Conservation (phyloP, 2,797 vertebrate genomes). For the Mormyrus hasselquistii region DNA sequence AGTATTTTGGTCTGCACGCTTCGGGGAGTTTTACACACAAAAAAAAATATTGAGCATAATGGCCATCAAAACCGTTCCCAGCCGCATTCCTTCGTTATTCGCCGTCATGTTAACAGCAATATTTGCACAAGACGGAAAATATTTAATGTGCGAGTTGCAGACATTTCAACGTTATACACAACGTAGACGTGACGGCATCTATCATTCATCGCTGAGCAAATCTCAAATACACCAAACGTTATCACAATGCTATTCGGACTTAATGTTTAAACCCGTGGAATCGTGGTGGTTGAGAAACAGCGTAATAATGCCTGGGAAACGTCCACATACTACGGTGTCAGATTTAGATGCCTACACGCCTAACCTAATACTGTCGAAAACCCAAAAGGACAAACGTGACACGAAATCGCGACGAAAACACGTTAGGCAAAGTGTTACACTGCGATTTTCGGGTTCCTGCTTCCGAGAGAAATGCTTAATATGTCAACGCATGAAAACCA, state of each 20-base stretch:
- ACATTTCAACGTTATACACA: not conserved
- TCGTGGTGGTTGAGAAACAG: not conserved
- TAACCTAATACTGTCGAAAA: not conserved
- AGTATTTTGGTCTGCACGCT: slow-evolving; percentile 9
- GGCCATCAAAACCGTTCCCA: not conserved
- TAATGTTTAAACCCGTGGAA: not conserved
- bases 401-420: not conserved
- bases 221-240: not conserved
- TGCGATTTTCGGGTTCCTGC: not conserved
- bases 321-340: not conserved
- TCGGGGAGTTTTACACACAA: not conserved
- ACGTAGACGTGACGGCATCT: not conserved
- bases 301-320: not conserved
- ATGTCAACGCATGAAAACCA: not conserved
- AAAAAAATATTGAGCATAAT: not conserved
- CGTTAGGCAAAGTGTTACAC: not conserved
- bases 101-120: not conserved
- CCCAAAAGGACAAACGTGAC: not conserved
- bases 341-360: not conserved
- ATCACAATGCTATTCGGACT: not conserved
- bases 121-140: not conserved
- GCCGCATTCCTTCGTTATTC: slow-evolving; percentile 11
- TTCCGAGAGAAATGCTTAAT: not conserved
- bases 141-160: not conserved
- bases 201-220: not conserved